A percentile compares a stretch with the other conserved stretches of the same genome.
These are phyloP conservation scores for Ruditapes philippinarum DNA, from an alignment of 1,140 invertebrate species.

Conservation along the genomic window DNA sequence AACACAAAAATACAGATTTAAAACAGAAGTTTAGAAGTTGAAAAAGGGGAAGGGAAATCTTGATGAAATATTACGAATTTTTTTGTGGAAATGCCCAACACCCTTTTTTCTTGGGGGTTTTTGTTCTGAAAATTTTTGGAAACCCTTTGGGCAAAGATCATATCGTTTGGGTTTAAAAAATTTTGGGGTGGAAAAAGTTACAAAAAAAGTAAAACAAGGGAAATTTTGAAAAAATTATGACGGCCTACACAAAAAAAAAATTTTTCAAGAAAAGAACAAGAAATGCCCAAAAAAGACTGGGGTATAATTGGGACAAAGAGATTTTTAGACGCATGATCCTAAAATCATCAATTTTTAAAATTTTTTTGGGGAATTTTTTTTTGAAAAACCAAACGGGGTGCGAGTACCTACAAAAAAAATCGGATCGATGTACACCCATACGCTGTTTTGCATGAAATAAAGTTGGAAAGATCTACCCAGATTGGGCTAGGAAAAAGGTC, in stretches of 20 bases:
- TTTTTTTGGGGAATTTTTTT: neutral
- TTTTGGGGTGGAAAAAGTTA: neutral
- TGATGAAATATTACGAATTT: neutral
- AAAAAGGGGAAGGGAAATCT: neutral
- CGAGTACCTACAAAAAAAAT: neutral
- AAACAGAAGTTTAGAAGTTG: neutral
- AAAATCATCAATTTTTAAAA: constrained; percentile 3
- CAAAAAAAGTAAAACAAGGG: constrained; percentile 1
- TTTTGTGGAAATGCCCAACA: neutral
- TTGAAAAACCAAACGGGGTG: neutral
- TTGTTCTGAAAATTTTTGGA: neutral
- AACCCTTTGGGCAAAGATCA: neutral
- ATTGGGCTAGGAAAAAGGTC: too few species aligned
- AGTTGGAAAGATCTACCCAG: neutral
- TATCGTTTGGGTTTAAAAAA: constrained; percentile 13
- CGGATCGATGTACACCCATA: constrained; percentile 32
- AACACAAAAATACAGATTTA: neutral
- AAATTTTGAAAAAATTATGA: neutral
- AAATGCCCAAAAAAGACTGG: constrained; percentile 38
- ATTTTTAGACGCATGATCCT: neutral
- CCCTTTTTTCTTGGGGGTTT: neutral
- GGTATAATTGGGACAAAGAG: neutral
- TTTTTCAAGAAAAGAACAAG: constrained; percentile 32
- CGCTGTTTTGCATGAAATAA: neutral
- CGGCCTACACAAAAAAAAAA: constrained; percentile 17